Evolutionary conservation across 1,140 invertebrate species (phyloP).

Genomic region (Chymomyza costata): DNA sequence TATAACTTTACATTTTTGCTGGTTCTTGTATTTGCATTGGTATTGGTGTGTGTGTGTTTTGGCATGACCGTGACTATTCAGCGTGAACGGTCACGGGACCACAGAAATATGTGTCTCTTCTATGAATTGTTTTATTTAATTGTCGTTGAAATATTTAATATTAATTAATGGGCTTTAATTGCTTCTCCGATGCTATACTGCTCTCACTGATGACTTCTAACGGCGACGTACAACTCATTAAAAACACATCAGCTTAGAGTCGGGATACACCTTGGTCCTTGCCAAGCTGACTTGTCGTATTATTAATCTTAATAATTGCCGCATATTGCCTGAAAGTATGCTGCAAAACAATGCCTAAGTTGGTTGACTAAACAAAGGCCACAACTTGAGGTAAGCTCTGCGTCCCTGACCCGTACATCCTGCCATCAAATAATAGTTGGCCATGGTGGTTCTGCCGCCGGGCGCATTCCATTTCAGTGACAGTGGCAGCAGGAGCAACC

Average conservation of each 20-base stretch:
- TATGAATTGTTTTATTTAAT: constrained; percentile 60
- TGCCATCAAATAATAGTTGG: not conserved
- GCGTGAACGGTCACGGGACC: constrained; percentile 3
- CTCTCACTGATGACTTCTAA: not conserved
- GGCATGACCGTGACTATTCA: constrained; percentile 7
- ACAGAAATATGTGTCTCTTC: constrained; percentile 16
- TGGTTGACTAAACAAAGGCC: constrained; percentile 38
- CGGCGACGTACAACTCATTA: constrained; percentile 50
- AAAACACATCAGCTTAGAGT: constrained; percentile 52
- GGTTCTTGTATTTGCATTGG: not conserved
- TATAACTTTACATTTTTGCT: too few species aligned
- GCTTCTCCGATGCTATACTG: constrained; percentile 28
- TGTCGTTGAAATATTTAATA: constrained; percentile 71
- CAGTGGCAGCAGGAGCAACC: not conserved
- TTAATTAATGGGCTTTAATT: constrained; percentile 71
- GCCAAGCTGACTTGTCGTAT: constrained; percentile 29
- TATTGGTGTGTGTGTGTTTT: constrained; percentile 8
- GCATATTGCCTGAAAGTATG: constrained; percentile 50
- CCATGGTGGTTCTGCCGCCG: constrained; percentile 7
- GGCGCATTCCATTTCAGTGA: constrained; percentile 6
- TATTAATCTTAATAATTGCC: constrained; percentile 70
- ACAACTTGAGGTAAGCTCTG: constrained; percentile 8
- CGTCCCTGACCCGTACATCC: constrained; percentile 9
- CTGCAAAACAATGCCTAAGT: constrained; percentile 48
- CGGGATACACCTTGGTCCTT: constrained; percentile 19